These are phyloP conservation scores for Amazona ochrocephala DNA, from an alignment of 2,797 vertebrate species.

Conservation along the genomic window DNA sequence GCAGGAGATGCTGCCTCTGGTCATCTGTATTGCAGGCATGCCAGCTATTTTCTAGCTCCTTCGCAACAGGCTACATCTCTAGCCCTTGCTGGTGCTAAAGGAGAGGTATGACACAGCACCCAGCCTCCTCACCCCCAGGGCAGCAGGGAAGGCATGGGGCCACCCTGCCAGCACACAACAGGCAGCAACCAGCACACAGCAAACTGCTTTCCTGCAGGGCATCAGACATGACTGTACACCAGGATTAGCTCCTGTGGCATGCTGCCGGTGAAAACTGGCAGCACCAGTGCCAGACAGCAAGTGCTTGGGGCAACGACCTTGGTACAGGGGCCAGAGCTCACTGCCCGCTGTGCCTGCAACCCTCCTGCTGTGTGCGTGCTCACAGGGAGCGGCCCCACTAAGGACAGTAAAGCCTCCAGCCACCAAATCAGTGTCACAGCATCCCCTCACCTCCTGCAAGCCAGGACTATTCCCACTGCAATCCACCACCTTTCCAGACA, in stretches of 20 bases:
- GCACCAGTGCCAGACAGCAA: neutral
- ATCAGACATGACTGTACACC: rapidly evolving
- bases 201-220: neutral
- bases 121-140: neutral
- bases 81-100: neutral
- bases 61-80: neutral
- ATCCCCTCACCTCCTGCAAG: neutral
- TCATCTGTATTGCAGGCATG: neutral
- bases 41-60: neutral
- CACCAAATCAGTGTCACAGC: neutral
- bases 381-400: rapidly evolving
- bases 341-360: neutral
- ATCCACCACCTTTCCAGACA: neutral
- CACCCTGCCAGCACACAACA: neutral
- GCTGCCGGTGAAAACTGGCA: neutral
- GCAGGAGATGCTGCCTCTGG: neutral
- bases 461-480: neutral
- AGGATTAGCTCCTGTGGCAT: neutral
- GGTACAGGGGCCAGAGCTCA: neutral
- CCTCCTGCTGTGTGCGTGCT: neutral
- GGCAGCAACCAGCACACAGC: rapidly evolving
- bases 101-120: neutral
- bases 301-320: neutral
- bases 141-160: neutral
- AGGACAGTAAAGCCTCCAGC: rapidly evolving